Base-by-base conservation (phyloP, 2,888 invertebrate genomes). In the Dermolepida albohirtum region DNA sequence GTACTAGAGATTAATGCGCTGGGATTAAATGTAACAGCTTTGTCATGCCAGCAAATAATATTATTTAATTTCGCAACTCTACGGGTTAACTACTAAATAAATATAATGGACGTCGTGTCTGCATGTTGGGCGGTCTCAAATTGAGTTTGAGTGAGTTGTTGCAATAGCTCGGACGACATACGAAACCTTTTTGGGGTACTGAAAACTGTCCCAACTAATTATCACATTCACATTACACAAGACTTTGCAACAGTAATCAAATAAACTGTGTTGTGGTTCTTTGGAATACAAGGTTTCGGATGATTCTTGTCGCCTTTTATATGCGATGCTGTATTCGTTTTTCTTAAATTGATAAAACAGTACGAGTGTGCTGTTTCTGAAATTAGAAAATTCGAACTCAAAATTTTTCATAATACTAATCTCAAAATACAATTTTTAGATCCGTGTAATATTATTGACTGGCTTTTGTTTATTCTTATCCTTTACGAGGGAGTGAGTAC, bases 241-340 rank as follows among this genome's bases (percentile, higher is more conserved):
- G 72, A 72, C 67, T 70, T 72, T 69, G 69, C 70, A 70, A 67
- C 66, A 52, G 67, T 72, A 72, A 72, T 72, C 69, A 69, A 72
- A 72, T 70, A 65, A 71, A 65, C 70, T 47, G 14, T 12, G 22
- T 5, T 44, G 44, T 27, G 43, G 43, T 57, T 44, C 44, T 44
- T 27, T 41, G 12, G 12, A 27, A 57, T 27, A 57, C 44, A 47
- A 16, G 47, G 14, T 47, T 47, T 27, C 17, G n/a, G 2, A 8
- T 34, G 2, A 57, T 57, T 57, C 8, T 57, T 27, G 34, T 44
- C 7, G 12, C 27, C 8, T 40, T 40, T 41, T 10, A 34, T 34
- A 6, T 34, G 6, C 6, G 34, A 5, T 6, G 6, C 6, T 10
- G 1, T 34, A 34, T 34, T 34, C 2, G 2, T 10, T 34, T 6